Base-by-base conservation (phyloP, 2,888 invertebrate species). In the Ochropacha duplaris region DNA sequence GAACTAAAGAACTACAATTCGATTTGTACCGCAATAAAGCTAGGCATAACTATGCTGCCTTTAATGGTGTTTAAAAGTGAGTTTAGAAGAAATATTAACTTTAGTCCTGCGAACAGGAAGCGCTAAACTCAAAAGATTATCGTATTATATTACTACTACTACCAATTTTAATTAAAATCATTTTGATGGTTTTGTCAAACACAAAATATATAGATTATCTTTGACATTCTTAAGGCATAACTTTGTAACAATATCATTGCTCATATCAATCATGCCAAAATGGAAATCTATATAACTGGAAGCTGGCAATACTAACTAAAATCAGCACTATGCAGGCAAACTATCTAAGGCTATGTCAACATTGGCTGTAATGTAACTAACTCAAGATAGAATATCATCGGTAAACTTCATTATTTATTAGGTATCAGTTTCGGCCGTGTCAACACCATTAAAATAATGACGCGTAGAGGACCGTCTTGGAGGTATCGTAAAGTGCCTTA, bases 341-440 rank as follows among this genome's bases (percentile, higher is more conserved):
- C 52, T 22, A 34, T 52, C 22, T 16, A 14, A 31, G 52, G 31
- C 24, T 52, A 22, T 31, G 19, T 31, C 52, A 52, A 52, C 31
- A 52, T 34, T 34, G 51, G 31, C 11, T 22, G 51, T 51, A 3
- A n/a, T n/a, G n/a, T n/a, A n/a, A 34, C 22, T 52, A 34, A 52
- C 52, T 52, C 34, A 52, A 31, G 22, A 34, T 28, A 4, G 28
- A 52, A 52, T 22, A 31, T 16, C 31, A 9, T 16, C 28, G 12
- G 28, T 52, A 50, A 58, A 56, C 57, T 59, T 56, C 49, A 57
- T 57, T 64, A 65, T 68, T 65, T 62, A 65, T 65, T 34, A 22
- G 52, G 52, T 65, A 65, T 65, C 65, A 60, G 61, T 65, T 62
- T 60, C 59, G 57, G 59, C 22, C 57, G 57, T 61, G 57, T 64